These are phyloP conservation scores for Macrotus californicus DNA, from an alignment of 2,113 vertebrate species.

Conservation along the genomic window DNA sequence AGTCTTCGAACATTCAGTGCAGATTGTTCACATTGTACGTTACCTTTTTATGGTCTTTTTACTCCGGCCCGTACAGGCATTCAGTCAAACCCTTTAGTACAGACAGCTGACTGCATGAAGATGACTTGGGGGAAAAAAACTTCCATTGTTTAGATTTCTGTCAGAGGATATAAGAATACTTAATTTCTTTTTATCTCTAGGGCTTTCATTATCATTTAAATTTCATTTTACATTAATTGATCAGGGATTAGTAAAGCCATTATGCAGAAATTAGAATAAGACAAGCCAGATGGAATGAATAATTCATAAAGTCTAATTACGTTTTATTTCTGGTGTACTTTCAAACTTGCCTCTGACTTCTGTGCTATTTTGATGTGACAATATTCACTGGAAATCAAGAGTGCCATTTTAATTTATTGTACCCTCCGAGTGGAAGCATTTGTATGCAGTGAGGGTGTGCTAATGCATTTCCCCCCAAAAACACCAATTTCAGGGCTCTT, in stretches of 20 bases:
- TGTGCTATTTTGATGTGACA: conserved; percentile 74
- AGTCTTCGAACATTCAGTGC: background rate
- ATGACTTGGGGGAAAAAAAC: conserved; percentile 53
- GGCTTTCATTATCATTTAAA: conserved; percentile 86
- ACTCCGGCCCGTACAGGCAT: conserved; percentile 18
- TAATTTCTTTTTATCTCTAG: conserved; percentile 83
- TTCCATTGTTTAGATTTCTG: conserved; percentile 81
- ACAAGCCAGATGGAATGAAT: conserved; percentile 81
- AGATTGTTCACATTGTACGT: background rate
- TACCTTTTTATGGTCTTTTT: background rate
- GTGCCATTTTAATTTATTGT: conserved; percentile 62
- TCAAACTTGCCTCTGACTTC: conserved; percentile 77
- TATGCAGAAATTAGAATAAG: conserved; percentile 81
- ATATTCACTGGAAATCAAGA: conserved; percentile 67
- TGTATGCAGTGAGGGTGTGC: conserved; percentile 1
- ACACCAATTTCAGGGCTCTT: background rate
- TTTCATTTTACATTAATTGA: conserved; percentile 87
- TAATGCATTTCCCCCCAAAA: background rate
- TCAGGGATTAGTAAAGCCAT: conserved; percentile 84
- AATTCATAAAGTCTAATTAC: conserved; percentile 82
- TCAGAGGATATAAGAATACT: conserved; percentile 75
- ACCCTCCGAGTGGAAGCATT: conserved; percentile 50
- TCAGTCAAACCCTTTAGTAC: background rate
- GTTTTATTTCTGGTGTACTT: conserved; percentile 73
- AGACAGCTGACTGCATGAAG: conserved; percentile 53